A percentile compares a stretch with the other conserved stretches of the same genome.
phyloP scores from a whole-genome alignment of 2,113 vertebrate species.

The Hippocampus guttulatus region DNA sequence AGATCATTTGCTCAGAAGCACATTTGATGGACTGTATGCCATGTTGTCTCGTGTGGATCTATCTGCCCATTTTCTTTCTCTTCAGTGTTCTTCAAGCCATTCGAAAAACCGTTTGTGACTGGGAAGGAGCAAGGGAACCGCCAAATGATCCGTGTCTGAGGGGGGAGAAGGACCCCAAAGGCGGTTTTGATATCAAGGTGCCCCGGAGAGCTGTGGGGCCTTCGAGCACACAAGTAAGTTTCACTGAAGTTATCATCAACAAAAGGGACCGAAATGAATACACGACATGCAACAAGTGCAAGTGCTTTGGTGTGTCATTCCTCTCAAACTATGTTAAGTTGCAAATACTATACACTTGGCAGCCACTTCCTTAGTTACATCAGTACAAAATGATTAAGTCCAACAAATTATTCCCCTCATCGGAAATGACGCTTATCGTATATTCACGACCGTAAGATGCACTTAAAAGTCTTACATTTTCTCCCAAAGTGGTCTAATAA shows the following conservation, averaged over 20 bases:
- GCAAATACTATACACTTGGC: not conserved
- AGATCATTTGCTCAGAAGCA: not conserved
- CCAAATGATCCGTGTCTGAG: constrained; percentile 95
- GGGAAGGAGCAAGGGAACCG: constrained; percentile 93
- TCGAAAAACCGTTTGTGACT: constrained; percentile 97
- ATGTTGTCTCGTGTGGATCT: not conserved
- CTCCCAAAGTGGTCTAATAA: too few relatives aligned
- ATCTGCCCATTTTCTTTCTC: not conserved
- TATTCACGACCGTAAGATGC: too few relatives aligned
- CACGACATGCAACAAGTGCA: not conserved
- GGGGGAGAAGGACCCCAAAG: constrained; percentile 98
- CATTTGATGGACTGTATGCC: not conserved
- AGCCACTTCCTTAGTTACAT: not conserved
- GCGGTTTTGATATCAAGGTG: constrained; percentile 98
- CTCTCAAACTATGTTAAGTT: not conserved
- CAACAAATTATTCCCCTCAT: not conserved
- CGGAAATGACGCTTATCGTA: not conserved
- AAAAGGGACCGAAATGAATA: not conserved
- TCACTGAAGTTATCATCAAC: not conserved
- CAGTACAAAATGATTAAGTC: not conserved
- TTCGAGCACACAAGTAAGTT: constrained; percentile 91
- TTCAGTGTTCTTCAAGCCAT: constrained; percentile 94
- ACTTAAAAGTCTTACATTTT: too few relatives aligned
- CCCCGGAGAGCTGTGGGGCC: constrained; percentile 95
- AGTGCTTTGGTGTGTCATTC: not conserved